Evolutionary conservation across 2,888 invertebrate genomes (phyloP), one percentile per base, ranked within the genome.

Genomic region (Dascillus cervinus): DNA sequence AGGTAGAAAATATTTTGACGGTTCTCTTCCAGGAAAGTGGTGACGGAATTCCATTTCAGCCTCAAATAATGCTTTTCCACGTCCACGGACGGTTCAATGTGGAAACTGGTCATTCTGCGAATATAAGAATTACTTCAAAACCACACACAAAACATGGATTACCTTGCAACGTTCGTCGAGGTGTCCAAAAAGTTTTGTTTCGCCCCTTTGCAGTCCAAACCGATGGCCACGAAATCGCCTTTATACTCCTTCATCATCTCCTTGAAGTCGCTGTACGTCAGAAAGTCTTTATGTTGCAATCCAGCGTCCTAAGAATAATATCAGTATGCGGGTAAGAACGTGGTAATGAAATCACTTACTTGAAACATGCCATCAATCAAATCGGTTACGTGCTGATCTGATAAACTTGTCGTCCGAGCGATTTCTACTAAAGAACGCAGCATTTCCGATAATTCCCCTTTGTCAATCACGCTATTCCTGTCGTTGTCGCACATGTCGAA

Each of bases 401-500:
- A 82, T 13, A 94, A 65, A 37, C 90, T 91, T 0, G 90, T 89
- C 0, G 92, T 92, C 45, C 91, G 73, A 0, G 92, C 92, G 33
- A 94, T 92, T 64, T 92, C 92, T 0, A 94, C 92, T 13, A 94
- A 65, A 0, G 92, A 92, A 11, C 91, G 71, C 55, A 96, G 68
- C 87, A 96, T 92, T 61, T 92, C 91, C 11, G 88, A 90, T 11
- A 96, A 70, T 57, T 95, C 94, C 2, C 79, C 83, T 54, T 94
- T 92, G 55, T 94, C 92, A 34, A 95, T 95, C 1, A 90, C 88
- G 0, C 94, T 91, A 51, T 91, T 91, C 9, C 89, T 77, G 57
- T 95, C 90, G 50, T 91, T 88, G 58, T 95, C 95, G 53, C 95
- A 95, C 95, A 96, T 95, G 61, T 95, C 91, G 57, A 95, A 95